Evolutionary conservation across 1,140 invertebrate genomes (phyloP).

Genomic region (Zaprionus ornatus): DNA sequence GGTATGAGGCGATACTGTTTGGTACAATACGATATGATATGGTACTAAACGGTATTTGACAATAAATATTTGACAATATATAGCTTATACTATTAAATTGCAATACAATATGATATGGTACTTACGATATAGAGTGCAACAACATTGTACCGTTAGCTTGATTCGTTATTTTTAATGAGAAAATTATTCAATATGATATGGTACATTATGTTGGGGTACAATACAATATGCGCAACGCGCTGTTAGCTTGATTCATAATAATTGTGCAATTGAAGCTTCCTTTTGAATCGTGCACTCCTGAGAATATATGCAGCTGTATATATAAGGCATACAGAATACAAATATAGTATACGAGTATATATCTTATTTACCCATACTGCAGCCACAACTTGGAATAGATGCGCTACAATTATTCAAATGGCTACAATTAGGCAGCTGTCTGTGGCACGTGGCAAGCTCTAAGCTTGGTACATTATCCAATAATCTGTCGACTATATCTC

Average conservation of each 20-base stretch:
- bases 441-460: constrained; percentile 6
- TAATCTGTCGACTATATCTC: constrained; percentile 15
- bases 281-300: background rate
- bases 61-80: background rate
- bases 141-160: background rate
- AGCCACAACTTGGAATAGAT: background rate
- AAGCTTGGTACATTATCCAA: background rate
- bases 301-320: background rate
- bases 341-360: background rate
- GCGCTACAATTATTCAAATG: constrained; percentile 56
- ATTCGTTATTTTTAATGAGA: background rate
- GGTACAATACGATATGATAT: background rate
- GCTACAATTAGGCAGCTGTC: constrained; percentile 51
- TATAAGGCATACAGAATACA: background rate
- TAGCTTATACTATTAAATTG: background rate
- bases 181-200: background rate
- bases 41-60: background rate
- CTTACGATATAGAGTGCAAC: background rate
- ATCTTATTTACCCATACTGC: background rate
- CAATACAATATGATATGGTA: background rate
- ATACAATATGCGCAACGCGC: background rate
- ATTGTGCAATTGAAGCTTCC: constrained; percentile 9
- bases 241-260: constrained; percentile 19
- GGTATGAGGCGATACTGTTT: background rate
- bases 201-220: background rate